Evolutionary conservation across 2,888 invertebrate species (phyloP).

Genomic region (Lissocephala sabroskyi): DNA sequence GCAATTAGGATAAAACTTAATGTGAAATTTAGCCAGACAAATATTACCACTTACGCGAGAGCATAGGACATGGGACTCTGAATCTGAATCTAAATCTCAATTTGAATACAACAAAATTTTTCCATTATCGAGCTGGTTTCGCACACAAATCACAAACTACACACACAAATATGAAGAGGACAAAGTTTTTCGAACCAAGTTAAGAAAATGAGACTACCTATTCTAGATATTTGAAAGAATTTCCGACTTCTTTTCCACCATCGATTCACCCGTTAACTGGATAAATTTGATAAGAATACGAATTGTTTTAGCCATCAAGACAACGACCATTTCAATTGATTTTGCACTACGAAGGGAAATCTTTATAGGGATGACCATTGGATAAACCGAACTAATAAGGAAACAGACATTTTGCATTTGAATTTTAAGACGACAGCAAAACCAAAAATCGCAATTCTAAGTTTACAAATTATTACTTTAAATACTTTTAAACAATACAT

Average conservation of each 20-base stretch:
- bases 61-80: not conserved
- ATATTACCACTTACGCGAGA: not conserved
- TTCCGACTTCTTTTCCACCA: too few relatives aligned
- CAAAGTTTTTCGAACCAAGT: too few relatives aligned
- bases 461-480: not conserved
- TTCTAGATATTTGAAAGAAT: too few relatives aligned
- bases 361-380: too few relatives aligned
- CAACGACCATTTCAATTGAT: too few relatives aligned
- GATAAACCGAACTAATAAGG: not conserved
- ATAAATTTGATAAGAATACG: too few relatives aligned
- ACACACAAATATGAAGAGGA: not conserved
- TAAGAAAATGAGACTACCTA: too few relatives aligned
- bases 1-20: slow-evolving; percentile 45
- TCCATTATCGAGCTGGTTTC: not conserved
- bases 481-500: slow-evolving; percentile 11
- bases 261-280: too few relatives aligned
- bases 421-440: not conserved
- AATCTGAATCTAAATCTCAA: too few relatives aligned
- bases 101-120: too few relatives aligned
- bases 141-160: not conserved
- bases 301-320: too few relatives aligned
- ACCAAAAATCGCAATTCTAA: slow-evolving; percentile 3
- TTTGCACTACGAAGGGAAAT: too few relatives aligned
- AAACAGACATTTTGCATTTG: slow-evolving; percentile 1
- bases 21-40: slow-evolving; percentile 25